Base-by-base conservation (phyloP, 2,113 vertebrate genomes). In the Murina feae region DNA sequence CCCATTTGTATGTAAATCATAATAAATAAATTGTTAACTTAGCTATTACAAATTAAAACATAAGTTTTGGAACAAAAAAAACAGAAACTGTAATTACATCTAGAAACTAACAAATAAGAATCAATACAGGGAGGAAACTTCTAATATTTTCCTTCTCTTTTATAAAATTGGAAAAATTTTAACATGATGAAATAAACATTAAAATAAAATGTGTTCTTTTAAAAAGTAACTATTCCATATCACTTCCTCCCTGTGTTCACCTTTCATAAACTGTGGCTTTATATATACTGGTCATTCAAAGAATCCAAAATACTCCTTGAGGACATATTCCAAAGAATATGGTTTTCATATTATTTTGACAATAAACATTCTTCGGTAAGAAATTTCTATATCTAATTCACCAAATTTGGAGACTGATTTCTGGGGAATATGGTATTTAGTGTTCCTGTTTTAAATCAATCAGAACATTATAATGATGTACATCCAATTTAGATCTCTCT, bases 361-460 rank as follows among this genome's bases (percentile, higher is more conserved):
- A 97, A 94, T 14, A 90, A 60, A 23, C 20, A 96, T 87, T 47
- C 4, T 20, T 87, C 87, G 82, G 23, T 58, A 35, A 68, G 42
- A 89, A 44, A 84, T 21, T n/a, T 81, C 17, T 66, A 11, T 49
- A 68, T 78, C 21, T 87, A 80, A 93, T 80, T 65, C 60, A 92
- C 14, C 1, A 51, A 42, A 55, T 84, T 79, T 68, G n/a, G 42
- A 92, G 95, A 93, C 8, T 42, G 4, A 85, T 93, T 89, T 25
- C 14, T 81, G 49, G 9, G 80, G 58, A 93, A 88, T 32, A 47
- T 32, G 90, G 23, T 16, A 68, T 63, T 90, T 76, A 30, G 25
- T 49, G 49, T 32, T 51, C 74, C 53, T 93, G 13, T 83, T 97
- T 96, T 81, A 93, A 90, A 76, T 95, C 9, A 96, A 89, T 47